phyloP scores from a whole-genome alignment of 2,797 vertebrate genomes.

The Clarias fuscus region DNA sequence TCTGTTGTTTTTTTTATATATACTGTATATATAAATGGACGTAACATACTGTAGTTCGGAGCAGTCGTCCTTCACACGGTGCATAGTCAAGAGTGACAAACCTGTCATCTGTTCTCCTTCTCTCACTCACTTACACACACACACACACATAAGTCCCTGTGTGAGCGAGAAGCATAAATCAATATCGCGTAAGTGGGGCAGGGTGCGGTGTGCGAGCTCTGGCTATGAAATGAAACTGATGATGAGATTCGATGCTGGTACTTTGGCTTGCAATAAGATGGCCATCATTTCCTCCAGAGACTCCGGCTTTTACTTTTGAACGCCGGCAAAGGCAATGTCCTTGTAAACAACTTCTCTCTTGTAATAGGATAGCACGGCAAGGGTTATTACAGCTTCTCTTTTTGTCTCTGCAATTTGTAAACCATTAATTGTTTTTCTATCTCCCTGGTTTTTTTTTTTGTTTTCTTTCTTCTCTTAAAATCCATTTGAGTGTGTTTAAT shows the following conservation, averaged over 20 bases:
- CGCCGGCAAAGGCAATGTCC: background rate
- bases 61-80: slow-evolving; percentile 2
- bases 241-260: slow-evolving; percentile 40
- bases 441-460: background rate
- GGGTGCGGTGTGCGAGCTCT: slow-evolving; percentile 29
- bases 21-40: background rate
- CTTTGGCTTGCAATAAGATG: slow-evolving; percentile 43
- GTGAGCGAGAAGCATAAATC: slow-evolving; percentile 37
- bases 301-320: slow-evolving; percentile 31
- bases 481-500: slow-evolving; percentile 23
- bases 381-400: background rate
- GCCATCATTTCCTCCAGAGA: slow-evolving; percentile 23
- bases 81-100: slow-evolving; percentile 27
- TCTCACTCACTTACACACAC: slow-evolving; percentile 16
- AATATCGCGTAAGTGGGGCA: slow-evolving; percentile 25
- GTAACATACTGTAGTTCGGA: background rate
- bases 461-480: slow-evolving; percentile 8
- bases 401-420: slow-evolving; percentile 21
- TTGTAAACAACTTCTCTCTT: slow-evolving; percentile 12
- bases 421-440: slow-evolving; percentile 17
- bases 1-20: background rate
- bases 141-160: slow-evolving; percentile 9
- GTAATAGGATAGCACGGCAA: background rate
- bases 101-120: slow-evolving; percentile 28
- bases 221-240: slow-evolving; percentile 44